Evolutionary conservation across 2,797 vertebrate genomes (phyloP), one percentile per base, ranked within the genome.

Genomic region (Sardinella longiceps): DNA sequence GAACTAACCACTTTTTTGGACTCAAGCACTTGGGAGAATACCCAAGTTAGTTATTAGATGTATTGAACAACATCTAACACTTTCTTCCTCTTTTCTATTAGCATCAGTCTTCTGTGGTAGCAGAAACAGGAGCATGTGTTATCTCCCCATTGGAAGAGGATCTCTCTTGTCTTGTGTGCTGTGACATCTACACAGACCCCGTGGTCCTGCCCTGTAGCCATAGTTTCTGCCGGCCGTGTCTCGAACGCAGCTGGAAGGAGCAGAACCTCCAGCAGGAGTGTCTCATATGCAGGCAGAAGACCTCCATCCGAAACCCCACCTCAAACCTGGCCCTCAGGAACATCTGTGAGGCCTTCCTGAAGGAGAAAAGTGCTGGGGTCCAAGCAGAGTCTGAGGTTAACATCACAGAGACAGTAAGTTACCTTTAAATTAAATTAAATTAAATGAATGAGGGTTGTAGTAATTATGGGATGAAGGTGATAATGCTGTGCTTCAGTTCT

Each of bases 101-200:
- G 56, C 25, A 10, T n/a, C 56, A 25, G 56, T 60, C 23, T 28
- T n/a, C 56, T 23, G 53, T 18, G 20, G 23, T 2, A 77, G 37
- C 48, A 51, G 14, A 7, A 43, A 43, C 28, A 77, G 51, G 3
- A 28, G 23, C 25, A n/a, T 20, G 9, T 14, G 11, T n/a, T 18
- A 14, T 33, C 5, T 43, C 51, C 14, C 14, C 80, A 0, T n/a
- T 83, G 3, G 81, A 82, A 12, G 81, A 82, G 23, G 63, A 85
- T 23, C 63, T 85, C 6, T 80, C 84, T 2, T 85, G 84, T 53
- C 84, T 63, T 0, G 81, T 85, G 81, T 85, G 81, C 51, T 45
- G 46, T 43, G 81, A 85, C 18, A 23, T 85, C 39, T 85, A 56
- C 25, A 82, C 23, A 1, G 50, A 82, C 48, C 84, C 84, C 1